Conservation (phyloP, 2,113 vertebrate genomes). For the Corydoras sp. region DNA sequence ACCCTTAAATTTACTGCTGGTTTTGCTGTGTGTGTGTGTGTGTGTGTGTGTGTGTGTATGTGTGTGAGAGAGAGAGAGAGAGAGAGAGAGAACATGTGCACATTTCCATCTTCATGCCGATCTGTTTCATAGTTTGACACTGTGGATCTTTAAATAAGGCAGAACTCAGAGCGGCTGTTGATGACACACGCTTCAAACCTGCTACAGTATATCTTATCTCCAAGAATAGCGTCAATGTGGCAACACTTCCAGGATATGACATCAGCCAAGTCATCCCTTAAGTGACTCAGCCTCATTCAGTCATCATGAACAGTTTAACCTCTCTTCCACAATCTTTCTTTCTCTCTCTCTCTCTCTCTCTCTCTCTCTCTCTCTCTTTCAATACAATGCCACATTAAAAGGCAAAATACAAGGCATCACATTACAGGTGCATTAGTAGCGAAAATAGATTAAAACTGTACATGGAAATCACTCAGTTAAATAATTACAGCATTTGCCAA, state of each 20-base stretch:
- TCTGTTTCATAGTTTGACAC: slow-evolving; percentile 6
- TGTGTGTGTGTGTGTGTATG: neutral
- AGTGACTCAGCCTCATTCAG: slow-evolving; percentile 27
- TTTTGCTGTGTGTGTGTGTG: slow-evolving; percentile 9
- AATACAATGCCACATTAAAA: too few relatives aligned
- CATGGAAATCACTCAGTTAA: too few relatives aligned
- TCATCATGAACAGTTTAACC: slow-evolving; percentile 19
- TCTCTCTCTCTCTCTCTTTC: neutral
- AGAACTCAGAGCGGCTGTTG: slow-evolving; percentile 14
- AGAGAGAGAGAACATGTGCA: neutral
- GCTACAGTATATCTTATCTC: slow-evolving; percentile 22
- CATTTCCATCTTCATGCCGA: slow-evolving; percentile 3
- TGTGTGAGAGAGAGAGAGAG: neutral
- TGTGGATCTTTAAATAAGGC: slow-evolving; percentile 18
- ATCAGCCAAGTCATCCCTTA: slow-evolving; percentile 55
- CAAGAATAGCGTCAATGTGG: slow-evolving; percentile 48
- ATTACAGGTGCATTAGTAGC: too few relatives aligned
- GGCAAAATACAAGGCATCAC: too few relatives aligned
- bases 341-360: neutral
- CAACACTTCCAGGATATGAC: slow-evolving; percentile 49
- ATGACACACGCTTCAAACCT: slow-evolving; percentile 15
- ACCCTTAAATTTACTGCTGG: slow-evolving; percentile 10
- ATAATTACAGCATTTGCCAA: too few relatives aligned
- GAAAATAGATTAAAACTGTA: too few relatives aligned
- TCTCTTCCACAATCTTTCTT: slow-evolving; percentile 4